These are phyloP conservation scores for Leptopilina boulardi DNA, from an alignment of 1,140 invertebrate genomes.

Conservation along the genomic window DNA sequence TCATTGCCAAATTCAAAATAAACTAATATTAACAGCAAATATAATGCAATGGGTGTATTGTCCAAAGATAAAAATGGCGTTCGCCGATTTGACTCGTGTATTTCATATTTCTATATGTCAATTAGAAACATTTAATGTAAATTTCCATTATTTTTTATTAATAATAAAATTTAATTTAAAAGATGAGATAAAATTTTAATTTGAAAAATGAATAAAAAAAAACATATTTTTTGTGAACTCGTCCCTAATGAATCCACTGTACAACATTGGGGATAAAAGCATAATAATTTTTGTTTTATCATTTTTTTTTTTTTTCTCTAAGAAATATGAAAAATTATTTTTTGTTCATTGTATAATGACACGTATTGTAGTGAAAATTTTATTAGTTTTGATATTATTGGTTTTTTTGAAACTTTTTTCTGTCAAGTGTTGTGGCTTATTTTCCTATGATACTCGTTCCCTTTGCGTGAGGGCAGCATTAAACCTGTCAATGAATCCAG, in stretches of 20 bases:
- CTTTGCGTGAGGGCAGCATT: constrained; percentile 39
- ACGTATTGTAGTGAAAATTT: background rate
- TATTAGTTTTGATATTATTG: constrained; percentile 9
- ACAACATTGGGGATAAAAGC: too few relatives aligned
- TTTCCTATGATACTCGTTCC: constrained; percentile 23
- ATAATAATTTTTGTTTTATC: constrained; percentile 5
- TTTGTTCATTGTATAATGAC: background rate
- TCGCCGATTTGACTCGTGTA: constrained; percentile 40
- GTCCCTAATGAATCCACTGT: constrained; percentile 35
- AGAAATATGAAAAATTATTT: background rate
- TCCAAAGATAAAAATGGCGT: constrained; percentile 71
- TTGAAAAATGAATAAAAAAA: background rate
- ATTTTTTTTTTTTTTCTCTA: too few relatives aligned
- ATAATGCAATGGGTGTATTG: constrained; percentile 54
- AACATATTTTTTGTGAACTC: constrained; percentile 4
- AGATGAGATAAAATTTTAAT: background rate
- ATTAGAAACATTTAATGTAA: background rate
- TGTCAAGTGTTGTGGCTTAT: constrained; percentile 7
- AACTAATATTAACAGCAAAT: constrained; percentile 38
- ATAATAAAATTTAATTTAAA: background rate
- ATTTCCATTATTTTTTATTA: background rate
- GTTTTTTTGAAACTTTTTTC: background rate
- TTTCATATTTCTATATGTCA: constrained; percentile 12
- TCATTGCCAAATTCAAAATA: constrained; percentile 40
- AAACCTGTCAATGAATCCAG: constrained; percentile 63